Base-by-base conservation (phyloP, 1,140 invertebrate genomes). In the Tenebrio molitor region DNA sequence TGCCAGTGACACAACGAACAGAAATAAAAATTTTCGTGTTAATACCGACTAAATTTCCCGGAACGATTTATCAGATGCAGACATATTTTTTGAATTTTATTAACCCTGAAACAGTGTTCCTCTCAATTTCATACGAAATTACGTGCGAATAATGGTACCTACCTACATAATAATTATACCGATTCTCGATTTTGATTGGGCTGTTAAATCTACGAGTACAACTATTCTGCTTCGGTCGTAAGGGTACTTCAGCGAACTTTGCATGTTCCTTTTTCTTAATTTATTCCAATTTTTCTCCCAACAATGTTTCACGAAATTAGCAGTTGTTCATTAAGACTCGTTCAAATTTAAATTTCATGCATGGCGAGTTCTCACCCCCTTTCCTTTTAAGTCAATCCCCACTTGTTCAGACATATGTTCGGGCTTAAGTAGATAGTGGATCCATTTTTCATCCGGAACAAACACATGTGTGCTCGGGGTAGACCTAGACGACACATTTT, bases 1-100 rank as follows among this genome's bases (percentile, higher is more conserved):
- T 66, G 64, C 64, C 64, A 66, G 64, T 66, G 15, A 46, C 17
- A 25, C 34, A 58, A 29, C 34, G 42, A 44, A 44, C 64, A 44
- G 36, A 66, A 66, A 66, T 66, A 66, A 42, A 66, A 46, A 19
- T 44, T 66, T 66, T 66, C 64, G 36, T 12, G 64, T 36, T 58
- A 58, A 58, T 58, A 33, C 50, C 23, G 12, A 25, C 12, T 7
- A 41, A 62, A 62, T 42, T 70, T 70, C 69, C 50, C 14, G 69
- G 58, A 70, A 63, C 39, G 33, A 70, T 62, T 58, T 58, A 69
- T 69, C 68, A 62, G 46, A 69, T 58, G 25, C 36, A 53, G 41
- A 53, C 42, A 50, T 29, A 29, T 29, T 29, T n/a, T 29, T 69
- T 25, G n/a, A 8, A 21, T 50, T 69, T 50, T 50, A 39, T 69